Evolutionary conservation across 2,113 vertebrate genomes (phyloP).

Genomic region (Campylorhamphus procurvoides): DNA sequence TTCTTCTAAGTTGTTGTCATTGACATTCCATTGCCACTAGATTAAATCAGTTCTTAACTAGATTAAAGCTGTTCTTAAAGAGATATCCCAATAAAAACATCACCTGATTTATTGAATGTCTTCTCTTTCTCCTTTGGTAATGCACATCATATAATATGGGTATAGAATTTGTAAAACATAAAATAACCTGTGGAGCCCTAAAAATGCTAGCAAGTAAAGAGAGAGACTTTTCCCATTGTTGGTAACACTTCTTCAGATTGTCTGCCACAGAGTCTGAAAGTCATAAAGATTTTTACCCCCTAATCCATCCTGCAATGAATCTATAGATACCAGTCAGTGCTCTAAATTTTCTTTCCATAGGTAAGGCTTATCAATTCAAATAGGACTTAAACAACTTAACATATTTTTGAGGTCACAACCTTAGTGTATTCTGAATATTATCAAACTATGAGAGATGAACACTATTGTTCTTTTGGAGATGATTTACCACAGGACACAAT

Average conservation of each 20-base stretch:
- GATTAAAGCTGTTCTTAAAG: background rate
- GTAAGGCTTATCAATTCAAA: background rate
- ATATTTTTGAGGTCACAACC: background rate
- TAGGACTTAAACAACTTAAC: background rate
- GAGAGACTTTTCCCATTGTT: background rate
- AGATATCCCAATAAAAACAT: background rate
- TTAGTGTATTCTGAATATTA: background rate
- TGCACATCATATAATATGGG: no score
- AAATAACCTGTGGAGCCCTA: background rate
- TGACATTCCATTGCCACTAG: background rate
- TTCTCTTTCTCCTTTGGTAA: background rate
- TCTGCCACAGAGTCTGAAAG: background rate
- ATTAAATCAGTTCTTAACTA: background rate
- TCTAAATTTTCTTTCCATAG: background rate
- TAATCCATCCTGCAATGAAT: background rate
- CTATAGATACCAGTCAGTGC: background rate
- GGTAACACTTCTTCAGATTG: background rate
- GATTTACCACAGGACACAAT: background rate
- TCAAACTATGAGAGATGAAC: background rate
- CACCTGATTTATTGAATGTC: background rate
- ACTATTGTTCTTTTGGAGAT: background rate
- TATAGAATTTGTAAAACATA: background rate
- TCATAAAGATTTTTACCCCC: background rate
- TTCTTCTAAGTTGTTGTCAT: background rate
- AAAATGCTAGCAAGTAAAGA: background rate